phyloP scores from a whole-genome alignment of 2,888 invertebrate species.

The Autographa pulchrina region DNA sequence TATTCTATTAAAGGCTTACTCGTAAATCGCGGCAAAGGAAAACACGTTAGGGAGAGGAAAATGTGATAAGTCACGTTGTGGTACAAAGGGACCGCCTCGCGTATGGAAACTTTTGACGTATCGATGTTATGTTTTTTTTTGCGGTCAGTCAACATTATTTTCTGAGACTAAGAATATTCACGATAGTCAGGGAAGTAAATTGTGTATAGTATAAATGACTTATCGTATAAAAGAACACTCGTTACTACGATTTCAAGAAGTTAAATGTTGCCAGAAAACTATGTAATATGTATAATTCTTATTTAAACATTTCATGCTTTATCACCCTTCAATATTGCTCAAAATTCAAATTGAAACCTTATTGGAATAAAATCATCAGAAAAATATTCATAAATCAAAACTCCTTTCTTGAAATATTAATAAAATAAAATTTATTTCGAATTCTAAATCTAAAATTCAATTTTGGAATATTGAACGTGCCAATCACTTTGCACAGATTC shows the following conservation, averaged over 20 bases:
- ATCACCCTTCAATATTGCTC: background rate
- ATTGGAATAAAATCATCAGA: conserved; percentile 16
- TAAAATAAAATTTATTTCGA: conserved; percentile 29
- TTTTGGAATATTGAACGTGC: conserved; percentile 21
- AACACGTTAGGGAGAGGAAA: conserved; percentile 65
- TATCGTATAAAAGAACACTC: too few relatives aligned
- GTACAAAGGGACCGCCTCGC: conserved; percentile 60
- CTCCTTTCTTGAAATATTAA: conserved; percentile 20
- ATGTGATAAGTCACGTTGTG: conserved; percentile 76
- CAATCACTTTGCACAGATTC: conserved; percentile 42
- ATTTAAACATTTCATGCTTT: too few relatives aligned
- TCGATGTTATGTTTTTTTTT: conserved; percentile 47
- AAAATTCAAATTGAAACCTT: conserved; percentile 11
- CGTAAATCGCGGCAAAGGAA: conserved; percentile 71
- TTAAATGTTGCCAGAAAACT: too few relatives aligned
- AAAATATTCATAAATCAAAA: conserved; percentile 12
- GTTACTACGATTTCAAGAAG: too few relatives aligned
- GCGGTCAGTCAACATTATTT: conserved; percentile 39
- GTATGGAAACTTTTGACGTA: conserved; percentile 61
- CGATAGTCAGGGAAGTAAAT: too few relatives aligned
- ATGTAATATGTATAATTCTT: too few relatives aligned
- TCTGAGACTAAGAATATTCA: background rate
- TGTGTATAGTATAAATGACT: too few relatives aligned
- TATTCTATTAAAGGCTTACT: conserved; percentile 70
- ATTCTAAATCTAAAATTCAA: conserved; percentile 42